Conservation (phyloP, 2,888 invertebrate species). For the Oscheius onirici region DNA sequence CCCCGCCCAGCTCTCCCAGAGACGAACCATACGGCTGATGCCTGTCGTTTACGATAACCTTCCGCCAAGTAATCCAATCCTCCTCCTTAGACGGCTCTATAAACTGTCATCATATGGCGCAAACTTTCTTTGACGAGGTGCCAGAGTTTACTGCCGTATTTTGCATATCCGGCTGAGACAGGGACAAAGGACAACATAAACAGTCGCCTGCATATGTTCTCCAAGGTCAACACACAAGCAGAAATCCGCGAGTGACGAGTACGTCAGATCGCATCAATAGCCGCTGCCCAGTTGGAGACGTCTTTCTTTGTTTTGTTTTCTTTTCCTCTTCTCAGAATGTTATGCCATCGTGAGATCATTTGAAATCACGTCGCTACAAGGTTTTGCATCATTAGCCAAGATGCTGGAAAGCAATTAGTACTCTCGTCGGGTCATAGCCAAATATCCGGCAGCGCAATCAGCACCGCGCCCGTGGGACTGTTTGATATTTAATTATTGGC, state of each 20-base stretch:
- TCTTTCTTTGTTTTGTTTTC: slow-evolving; percentile 6
- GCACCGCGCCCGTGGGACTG: slow-evolving; percentile 30
- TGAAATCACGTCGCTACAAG: slow-evolving; percentile 5
- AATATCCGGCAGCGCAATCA: slow-evolving; percentile 33
- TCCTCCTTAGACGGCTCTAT: no score
- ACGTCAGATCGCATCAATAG: slow-evolving; percentile 31
- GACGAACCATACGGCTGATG: not conserved
- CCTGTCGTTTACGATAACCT: not conserved
- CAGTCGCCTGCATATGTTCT: slow-evolving; percentile 29
- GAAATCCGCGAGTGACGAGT: slow-evolving; percentile 29
- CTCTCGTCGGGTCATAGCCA: slow-evolving; percentile 31
- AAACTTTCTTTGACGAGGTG: not conserved
- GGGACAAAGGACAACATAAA: slow-evolving; percentile 24
- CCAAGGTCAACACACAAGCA: slow-evolving; percentile 27
- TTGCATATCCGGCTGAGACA: slow-evolving; percentile 20
- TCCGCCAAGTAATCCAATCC: not conserved
- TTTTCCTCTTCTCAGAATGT: not conserved
- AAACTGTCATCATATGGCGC: no score
- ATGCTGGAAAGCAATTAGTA: slow-evolving; percentile 20
- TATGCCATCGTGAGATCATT: not conserved
- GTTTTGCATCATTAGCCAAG: slow-evolving; percentile 26
- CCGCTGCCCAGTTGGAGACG: slow-evolving; percentile 10
- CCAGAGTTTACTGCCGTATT: slow-evolving; percentile 11
- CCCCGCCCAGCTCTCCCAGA: not conserved
- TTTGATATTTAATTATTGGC: slow-evolving; percentile 32